Evolutionary conservation across 1,140 invertebrate genomes (phyloP), one percentile per base, ranked within the genome.

Genomic region (Solen grandis): DNA sequence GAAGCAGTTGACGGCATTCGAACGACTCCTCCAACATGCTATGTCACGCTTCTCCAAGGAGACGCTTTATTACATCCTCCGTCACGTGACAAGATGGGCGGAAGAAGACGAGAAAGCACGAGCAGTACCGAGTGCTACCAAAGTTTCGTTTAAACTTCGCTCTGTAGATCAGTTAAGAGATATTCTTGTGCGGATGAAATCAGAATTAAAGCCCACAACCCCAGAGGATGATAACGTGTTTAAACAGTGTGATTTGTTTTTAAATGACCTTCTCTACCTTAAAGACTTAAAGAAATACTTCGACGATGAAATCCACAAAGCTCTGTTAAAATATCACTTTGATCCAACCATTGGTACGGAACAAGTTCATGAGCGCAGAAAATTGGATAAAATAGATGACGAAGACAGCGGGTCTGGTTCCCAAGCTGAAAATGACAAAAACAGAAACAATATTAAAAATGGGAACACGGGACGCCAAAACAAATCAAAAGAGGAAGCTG

Each of bases 31-130:
- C 0, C 81, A 79, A 36, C 85, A 86, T 60, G 62, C 82, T 19
- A 84, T 86, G 82, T 86, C 85, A n/a, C 75, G 85, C 41, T 86
- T 82, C 66, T 84, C 85, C 46, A 82, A 73, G 19, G 82, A 86
- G 57, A 62, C 14, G 33, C 60, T 77, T 2, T 73, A 84, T 35
- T 27, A 70, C 22, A 35, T 79, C 29, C 65, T 86, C 63, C 50
- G 74, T 22, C 27, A 57, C 4, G 59, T 86, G 46, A 72, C 73
- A 27, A 50, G 54, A 2, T 82, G 70, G 54, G 63, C 36, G 3
- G 70, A 75, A 19, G 38, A 50, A 33, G 59, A 78, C n/a, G 14
- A 36, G 36, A 63, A 36, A 16, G 14, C 16, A 25, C 63, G 63
- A 25, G 41, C 4, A 0, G n/a, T 2, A 60, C n/a, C n/a, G n/a